These are phyloP conservation scores for Heliconius ismenius DNA, from an alignment of 2,888 invertebrate genomes.

Conservation along the genomic window DNA sequence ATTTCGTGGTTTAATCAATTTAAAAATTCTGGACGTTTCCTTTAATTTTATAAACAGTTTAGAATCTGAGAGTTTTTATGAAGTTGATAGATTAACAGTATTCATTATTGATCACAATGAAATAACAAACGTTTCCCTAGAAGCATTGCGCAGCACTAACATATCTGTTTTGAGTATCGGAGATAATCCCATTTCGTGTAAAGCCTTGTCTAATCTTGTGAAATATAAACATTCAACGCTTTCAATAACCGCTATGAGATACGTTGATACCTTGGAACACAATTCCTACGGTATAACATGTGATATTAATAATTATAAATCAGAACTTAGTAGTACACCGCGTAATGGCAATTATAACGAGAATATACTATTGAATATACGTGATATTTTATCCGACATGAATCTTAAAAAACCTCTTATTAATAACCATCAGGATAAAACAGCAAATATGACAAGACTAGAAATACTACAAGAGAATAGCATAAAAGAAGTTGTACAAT, in stretches of 20 bases:
- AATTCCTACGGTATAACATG: conserved; percentile 56
- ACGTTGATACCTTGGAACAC: conserved; percentile 50
- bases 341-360: conserved; percentile 31
- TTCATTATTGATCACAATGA: conserved; percentile 64
- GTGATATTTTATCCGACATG: conserved; percentile 47
- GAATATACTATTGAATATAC: conserved; percentile 47
- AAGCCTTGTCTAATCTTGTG: conserved; percentile 53
- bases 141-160: conserved; percentile 55
- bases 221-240: conserved; percentile 44
- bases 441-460: conserved; percentile 1
- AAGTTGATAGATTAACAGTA: conserved; percentile 52
- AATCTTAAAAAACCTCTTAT: conserved; percentile 27
- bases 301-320: conserved; percentile 32
- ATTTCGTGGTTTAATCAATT: conserved; percentile 56
- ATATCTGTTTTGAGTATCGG: conserved; percentile 63
- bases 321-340: conserved; percentile 6
- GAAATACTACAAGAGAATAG: conserved; percentile 8
- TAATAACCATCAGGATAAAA: conserved; percentile 3
- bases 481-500: neutral
- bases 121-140: conserved; percentile 53
- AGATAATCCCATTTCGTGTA: conserved; percentile 65
- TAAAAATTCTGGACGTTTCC: conserved; percentile 61
- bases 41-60: conserved; percentile 59
- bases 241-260: conserved; percentile 53
- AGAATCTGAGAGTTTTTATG: conserved; percentile 60